Evolutionary conservation across 2,888 invertebrate species (phyloP).

Genomic region (Mesochorus sp.): DNA sequence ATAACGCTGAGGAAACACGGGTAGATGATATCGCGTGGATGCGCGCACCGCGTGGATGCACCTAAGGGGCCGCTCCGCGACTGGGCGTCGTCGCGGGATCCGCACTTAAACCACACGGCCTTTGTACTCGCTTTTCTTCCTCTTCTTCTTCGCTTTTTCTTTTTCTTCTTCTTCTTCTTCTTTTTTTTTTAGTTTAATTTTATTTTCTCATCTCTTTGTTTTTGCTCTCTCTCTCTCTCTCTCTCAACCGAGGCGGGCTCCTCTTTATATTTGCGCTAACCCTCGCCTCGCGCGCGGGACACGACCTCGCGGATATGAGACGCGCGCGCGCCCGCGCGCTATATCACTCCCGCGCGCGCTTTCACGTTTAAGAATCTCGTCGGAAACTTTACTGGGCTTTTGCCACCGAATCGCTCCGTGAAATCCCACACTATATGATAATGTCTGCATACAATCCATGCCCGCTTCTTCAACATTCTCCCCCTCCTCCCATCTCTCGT

Average conservation of each 20-base stretch:
- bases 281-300: background rate
- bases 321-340: slow-evolving; percentile 15
- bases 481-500: too few species aligned
- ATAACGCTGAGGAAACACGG: slow-evolving; percentile 78
- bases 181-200: slow-evolving; percentile 37
- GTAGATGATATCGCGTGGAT: slow-evolving; percentile 79
- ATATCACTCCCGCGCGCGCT: slow-evolving; percentile 37
- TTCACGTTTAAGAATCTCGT: slow-evolving; percentile 40
- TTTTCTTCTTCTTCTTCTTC: slow-evolving; percentile 57
- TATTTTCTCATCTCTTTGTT: too few species aligned
- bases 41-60: slow-evolving; percentile 67
- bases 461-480: too few species aligned
- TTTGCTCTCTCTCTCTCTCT: slow-evolving; percentile 46
- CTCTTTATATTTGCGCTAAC: slow-evolving; percentile 38
- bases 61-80: slow-evolving; percentile 74
- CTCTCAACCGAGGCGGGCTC: slow-evolving; percentile 15
- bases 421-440: slow-evolving; percentile 35
- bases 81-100: slow-evolving; percentile 70
- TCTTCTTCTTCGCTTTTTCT: slow-evolving; percentile 48
- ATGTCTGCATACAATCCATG: too few species aligned
- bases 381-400: slow-evolving; percentile 21
- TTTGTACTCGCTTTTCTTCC: slow-evolving; percentile 69
- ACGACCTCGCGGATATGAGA: slow-evolving; percentile 23
- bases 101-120: slow-evolving; percentile 74
- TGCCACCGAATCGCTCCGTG: slow-evolving; percentile 39